Conservation (phyloP, 2,797 vertebrate genomes). For the Vespertilio murinus region DNA sequence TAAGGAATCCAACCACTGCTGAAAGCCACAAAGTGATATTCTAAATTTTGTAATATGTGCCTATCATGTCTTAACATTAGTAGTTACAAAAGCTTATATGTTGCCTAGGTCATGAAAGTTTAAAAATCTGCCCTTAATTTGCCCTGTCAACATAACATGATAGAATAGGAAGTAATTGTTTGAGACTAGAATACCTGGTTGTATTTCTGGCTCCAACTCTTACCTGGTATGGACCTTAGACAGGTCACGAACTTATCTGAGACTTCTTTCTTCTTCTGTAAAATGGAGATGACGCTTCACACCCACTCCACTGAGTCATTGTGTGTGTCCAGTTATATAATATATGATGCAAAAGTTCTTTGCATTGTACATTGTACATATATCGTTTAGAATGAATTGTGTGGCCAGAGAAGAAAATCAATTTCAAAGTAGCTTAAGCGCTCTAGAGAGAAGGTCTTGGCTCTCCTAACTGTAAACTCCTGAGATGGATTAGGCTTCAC, state of each 20-base stretch:
- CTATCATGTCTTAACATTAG: neutral
- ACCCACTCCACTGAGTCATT: neutral
- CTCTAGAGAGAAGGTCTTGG: neutral
- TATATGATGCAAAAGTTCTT: neutral
- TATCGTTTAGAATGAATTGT: neutral
- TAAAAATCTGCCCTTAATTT: neutral
- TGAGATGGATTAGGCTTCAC: neutral
- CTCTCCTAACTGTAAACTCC: neutral
- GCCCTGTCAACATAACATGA: neutral
- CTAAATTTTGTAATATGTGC: neutral
- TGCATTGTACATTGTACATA: neutral
- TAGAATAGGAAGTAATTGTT: neutral
- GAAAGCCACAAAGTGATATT: neutral
- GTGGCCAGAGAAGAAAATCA: slow-evolving; percentile 7
- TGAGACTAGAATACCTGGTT: neutral
- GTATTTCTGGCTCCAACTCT: neutral
- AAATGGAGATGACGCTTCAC: neutral
- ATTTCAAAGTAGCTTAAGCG: neutral
- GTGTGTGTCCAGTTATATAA: neutral
- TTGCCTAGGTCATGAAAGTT: neutral
- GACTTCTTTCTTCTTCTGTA: neutral
- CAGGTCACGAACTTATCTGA: neutral
- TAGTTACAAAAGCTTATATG: neutral
- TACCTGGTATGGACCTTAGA: neutral
- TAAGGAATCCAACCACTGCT: neutral